Base-by-base conservation (phyloP, 2,888 invertebrate genomes). In the Drosophila bunnanda region DNA sequence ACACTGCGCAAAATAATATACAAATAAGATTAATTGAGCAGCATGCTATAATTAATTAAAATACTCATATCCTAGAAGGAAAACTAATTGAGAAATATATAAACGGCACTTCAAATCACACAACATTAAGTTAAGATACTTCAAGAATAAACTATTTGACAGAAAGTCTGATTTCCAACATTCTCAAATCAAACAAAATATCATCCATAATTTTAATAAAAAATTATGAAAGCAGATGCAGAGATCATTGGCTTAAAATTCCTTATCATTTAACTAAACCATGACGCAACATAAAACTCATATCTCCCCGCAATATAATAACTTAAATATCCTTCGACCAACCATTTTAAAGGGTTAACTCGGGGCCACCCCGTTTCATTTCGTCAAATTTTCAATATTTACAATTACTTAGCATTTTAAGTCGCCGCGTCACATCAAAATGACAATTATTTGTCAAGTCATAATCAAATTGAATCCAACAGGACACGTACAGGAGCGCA, bases 381-480 rank as follows among this genome's bases (percentile, higher is more conserved):
- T 62, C 80, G 68, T 70, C 55, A 60, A 79, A 89, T 71, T 77
- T 88, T 89, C 83, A 85, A 85, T 85, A 85, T 85, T 85, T 89
- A 88, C 85, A 85, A 85, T 89, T 89, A 85, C 85, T 89, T 85
- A 82, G 83, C 75, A 80, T 82, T 80, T 85, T 75, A 88, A 85
- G 80, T 80, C 83, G 85, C 68, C 70, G 76, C 75, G 57, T 89
- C 89, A 89, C 89, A 80, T 88, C 86, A 79, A 80, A 80, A 77
- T 86, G 89, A 88, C 86, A 89, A 86, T 86, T 86, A 86, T 89
- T 86, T 89, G 86, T 88, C 86, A 86, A 89, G 88, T 86, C 89
- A 88, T 88, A 88, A 89, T 79, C 83, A 89, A 86, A 88, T 86
- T 86, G 86, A 75, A 72, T 87, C 74, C 66, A 48, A 66, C 66